Evolutionary conservation across 2,797 vertebrate genomes (phyloP), one percentile per base, ranked within the genome.

Genomic region (Onychomys torridus): DNA sequence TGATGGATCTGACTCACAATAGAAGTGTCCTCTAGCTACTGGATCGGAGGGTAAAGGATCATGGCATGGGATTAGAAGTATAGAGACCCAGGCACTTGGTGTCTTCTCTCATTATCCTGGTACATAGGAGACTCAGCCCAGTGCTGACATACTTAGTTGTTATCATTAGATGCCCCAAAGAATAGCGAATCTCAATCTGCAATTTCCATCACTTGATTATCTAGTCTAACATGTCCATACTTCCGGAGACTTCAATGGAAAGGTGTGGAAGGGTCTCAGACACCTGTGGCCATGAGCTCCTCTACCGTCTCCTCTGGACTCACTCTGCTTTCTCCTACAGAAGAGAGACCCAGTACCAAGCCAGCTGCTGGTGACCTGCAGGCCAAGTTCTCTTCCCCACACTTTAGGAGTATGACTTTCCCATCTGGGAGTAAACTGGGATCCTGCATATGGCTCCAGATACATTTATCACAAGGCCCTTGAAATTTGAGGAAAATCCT

Each of bases 401-500:
- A 96, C 88, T 40, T 90, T 55, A 89, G 59, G 79, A 91, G 61
- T 10, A 93, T 79, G 81, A 40, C 65, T 82, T 84, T 94, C 75
- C 89, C 96, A 77, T 93, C 49, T 85, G 90, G 89, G 61, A 96
- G 82, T 71, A 79, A 79, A 86, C 46, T 0, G 32, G 67, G 79
- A 90, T 55, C 96, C 78, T 91, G 88, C 69, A 92, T 79, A 91
- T 88, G 92, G 61, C 82, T 94, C 78, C 83, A 95, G 79, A 77
- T 93, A 91, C 94, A 85, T 93, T 97, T 91, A 93, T 94, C 96
- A 96, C 83, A 94, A 96, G 89, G 93, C 85, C 95, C 97, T 97
- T 97, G 94, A 95, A 96, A 87, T 83, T 29, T 77, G 75, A 91
- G 32, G 73, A 79, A 93, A 88, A 96, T 89, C 90, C 43, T 95